Evolutionary conservation across 2,113 vertebrate genomes (phyloP).

Genomic region (Peromyscus californicus): DNA sequence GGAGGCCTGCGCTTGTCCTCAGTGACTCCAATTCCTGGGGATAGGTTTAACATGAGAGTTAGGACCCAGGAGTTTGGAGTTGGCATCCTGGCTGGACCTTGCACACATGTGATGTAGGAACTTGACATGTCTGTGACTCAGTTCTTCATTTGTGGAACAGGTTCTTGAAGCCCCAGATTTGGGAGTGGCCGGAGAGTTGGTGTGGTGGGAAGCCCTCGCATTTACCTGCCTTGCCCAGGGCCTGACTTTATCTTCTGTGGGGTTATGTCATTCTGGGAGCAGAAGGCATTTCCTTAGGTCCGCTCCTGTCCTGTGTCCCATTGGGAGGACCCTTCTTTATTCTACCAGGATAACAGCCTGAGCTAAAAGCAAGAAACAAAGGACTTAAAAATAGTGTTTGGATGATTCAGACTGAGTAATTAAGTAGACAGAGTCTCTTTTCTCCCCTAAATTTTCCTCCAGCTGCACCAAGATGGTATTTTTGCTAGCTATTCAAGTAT

Average conservation of each 20-base stretch:
- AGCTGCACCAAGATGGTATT: background rate
- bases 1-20: background rate
- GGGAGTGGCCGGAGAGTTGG: background rate
- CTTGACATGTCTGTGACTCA: background rate
- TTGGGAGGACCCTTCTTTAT: background rate
- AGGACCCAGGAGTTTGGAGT: background rate
- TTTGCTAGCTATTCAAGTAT: background rate
- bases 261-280: background rate
- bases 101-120: background rate
- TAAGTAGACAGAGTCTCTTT: background rate
- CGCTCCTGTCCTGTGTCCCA: background rate
- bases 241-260: background rate
- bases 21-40: background rate
- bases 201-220: background rate
- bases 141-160: background rate
- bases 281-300: background rate
- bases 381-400: background rate
- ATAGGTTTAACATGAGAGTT: background rate
- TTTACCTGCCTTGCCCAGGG: background rate
- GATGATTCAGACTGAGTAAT: background rate
- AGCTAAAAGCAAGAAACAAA: conserved; percentile 32
- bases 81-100: background rate
- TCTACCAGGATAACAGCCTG: conserved; percentile 29
- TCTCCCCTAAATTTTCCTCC: background rate
- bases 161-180: too few species aligned